These are phyloP conservation scores for Clinocottus analis DNA, from an alignment of 2,113 vertebrate genomes.

Conservation along the genomic window DNA sequence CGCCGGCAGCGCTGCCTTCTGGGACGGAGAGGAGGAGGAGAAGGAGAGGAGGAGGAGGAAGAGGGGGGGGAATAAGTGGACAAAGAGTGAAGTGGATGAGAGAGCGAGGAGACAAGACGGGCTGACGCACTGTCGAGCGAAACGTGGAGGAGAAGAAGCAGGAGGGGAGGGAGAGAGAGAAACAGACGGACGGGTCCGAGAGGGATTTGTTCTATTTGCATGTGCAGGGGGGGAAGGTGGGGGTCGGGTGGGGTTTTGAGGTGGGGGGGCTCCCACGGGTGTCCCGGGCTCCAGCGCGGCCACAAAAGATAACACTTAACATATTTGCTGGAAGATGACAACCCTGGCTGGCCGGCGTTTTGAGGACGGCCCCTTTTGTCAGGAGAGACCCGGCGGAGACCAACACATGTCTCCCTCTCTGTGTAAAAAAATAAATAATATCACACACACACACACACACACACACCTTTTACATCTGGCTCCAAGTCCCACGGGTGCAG, in stretches of 20 bases:
- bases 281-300: slow-evolving; percentile 77
- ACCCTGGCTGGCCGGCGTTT: slow-evolving; percentile 93
- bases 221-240: too few relatives aligned
- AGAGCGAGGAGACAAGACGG: slow-evolving; percentile 65
- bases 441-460: slow-evolving; percentile 84
- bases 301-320: slow-evolving; percentile 99
- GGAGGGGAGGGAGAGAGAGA: slow-evolving; percentile 57
- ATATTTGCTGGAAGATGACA: slow-evolving; percentile 99
- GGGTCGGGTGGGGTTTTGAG: too few relatives aligned
- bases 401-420: slow-evolving; percentile 82
- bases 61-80: slow-evolving; percentile 70
- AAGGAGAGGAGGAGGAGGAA: slow-evolving; percentile 43
- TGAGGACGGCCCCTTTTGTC: slow-evolving; percentile 91
- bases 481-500: slow-evolving; percentile 77
- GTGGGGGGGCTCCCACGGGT: slow-evolving; percentile 90
- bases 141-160: slow-evolving; percentile 29
- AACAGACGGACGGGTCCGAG: slow-evolving; percentile 80
- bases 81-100: slow-evolving; percentile 78
- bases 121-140: slow-evolving; percentile 69
- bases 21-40: slow-evolving; percentile 53
- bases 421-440: slow-evolving; percentile 58
- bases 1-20: slow-evolving; percentile 71
- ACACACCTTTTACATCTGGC: slow-evolving; percentile 85
- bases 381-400: slow-evolving; percentile 89
- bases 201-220: slow-evolving; percentile 98